These are phyloP conservation scores for Sarcophaga caerulescens DNA, from an alignment of 2,888 invertebrate species.

Conservation along the genomic window DNA sequence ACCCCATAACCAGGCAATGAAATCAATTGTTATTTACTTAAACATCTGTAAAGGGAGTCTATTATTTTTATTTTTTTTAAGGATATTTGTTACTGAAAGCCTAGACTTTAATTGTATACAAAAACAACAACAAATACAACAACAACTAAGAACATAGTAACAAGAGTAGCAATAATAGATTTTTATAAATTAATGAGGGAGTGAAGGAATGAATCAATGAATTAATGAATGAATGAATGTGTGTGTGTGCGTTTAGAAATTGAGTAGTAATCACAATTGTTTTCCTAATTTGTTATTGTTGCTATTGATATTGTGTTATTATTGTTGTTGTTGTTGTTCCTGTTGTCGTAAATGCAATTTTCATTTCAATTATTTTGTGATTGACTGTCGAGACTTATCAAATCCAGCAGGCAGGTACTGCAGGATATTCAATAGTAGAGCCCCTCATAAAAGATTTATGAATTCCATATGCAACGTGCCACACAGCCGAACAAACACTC, in stretches of 20 bases:
- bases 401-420: conserved; percentile 23
- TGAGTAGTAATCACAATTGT: conserved; percentile 29
- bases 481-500: background rate
- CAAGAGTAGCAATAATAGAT: too few relatives aligned
- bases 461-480: conserved; percentile 18
- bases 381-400: conserved; percentile 56
- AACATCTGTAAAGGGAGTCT: conserved; percentile 41
- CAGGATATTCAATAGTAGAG: background rate
- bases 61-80: conserved; percentile 16
- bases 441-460: conserved; percentile 47
- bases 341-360: conserved; percentile 57
- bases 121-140: background rate
- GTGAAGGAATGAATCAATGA: background rate
- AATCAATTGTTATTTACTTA: conserved; percentile 53
- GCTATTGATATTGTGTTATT: background rate
- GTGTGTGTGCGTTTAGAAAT: background rate
- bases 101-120: conserved; percentile 48
- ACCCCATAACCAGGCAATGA: background rate
- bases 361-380: conserved; percentile 65
- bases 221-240: background rate
- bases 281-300: conserved; percentile 48
- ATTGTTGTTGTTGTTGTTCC: background rate
- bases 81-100: background rate
- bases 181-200: too few relatives aligned
- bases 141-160: too few relatives aligned